Conservation (phyloP, 64 coral and sea anemone species). For the Pocillopora damicornis region DNA sequence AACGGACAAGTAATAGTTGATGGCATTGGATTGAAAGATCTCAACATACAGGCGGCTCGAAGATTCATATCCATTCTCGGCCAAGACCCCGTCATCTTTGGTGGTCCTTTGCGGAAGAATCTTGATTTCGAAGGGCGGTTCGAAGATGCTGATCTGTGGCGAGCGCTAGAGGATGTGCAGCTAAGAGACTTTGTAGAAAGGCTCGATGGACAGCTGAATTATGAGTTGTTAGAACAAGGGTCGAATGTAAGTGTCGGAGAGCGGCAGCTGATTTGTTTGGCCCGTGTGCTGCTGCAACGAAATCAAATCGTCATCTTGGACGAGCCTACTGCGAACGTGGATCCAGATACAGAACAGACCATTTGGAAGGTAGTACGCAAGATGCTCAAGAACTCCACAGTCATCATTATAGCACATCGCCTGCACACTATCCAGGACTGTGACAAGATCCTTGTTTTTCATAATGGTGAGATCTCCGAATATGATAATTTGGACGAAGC, state of each 20-base stretch:
- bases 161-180: slow-evolving; percentile 17
- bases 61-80: slow-evolving; percentile 13
- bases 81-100: slow-evolving; percentile 41
- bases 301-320: too few relatives aligned
- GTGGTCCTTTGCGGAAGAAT: slow-evolving; percentile 37
- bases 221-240: slow-evolving; percentile 17
- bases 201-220: not conserved
- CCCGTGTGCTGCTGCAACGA: not conserved
- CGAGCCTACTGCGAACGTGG: too few relatives aligned
- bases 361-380: too few relatives aligned
- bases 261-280: slow-evolving; percentile 46
- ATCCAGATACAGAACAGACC: too few relatives aligned
- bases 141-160: slow-evolving; percentile 31
- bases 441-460: too few relatives aligned
- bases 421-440: too few relatives aligned
- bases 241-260: slow-evolving; percentile 52
- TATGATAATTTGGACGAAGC: too few relatives aligned
- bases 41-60: slow-evolving; percentile 13
- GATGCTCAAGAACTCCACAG: too few relatives aligned
- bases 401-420: too few relatives aligned
- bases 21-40: not conserved
- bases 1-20: slow-evolving; percentile 35
- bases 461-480: too few relatives aligned
- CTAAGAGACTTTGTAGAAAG: slow-evolving; percentile 16
- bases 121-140: slow-evolving; percentile 6